phyloP scores from a whole-genome alignment of 2,797 vertebrate genomes.

The Myioborus miniatus region DNA sequence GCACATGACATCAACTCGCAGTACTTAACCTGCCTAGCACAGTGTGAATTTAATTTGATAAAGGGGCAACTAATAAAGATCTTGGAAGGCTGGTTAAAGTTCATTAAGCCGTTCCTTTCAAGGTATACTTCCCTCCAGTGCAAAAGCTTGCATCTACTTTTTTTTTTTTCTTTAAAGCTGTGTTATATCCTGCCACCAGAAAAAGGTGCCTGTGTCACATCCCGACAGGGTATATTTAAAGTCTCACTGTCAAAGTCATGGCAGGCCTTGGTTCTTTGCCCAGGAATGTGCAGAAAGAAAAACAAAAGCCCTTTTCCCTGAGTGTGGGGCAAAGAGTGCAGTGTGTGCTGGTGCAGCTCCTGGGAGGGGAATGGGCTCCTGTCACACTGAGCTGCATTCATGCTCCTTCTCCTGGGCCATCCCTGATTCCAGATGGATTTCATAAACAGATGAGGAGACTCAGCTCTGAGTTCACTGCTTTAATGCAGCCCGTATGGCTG shows the following conservation, averaged over 20 bases:
- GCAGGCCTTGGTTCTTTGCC: slow-evolving; percentile 66
- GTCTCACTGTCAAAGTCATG: slow-evolving; percentile 68
- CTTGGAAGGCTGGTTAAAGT: slow-evolving; percentile 72
- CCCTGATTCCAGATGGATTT: slow-evolving; percentile 73
- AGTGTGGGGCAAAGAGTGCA: slow-evolving; percentile 33
- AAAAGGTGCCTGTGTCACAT: slow-evolving; percentile 74
- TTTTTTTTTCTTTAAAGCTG: slow-evolving; percentile 25
- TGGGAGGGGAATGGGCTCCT: slow-evolving; percentile 59
- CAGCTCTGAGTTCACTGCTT: slow-evolving; percentile 63
- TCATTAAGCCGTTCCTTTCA: slow-evolving; percentile 75
- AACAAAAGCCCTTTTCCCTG: slow-evolving; percentile 52
- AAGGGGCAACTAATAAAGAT: slow-evolving; percentile 74
- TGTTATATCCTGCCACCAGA: slow-evolving; percentile 73
- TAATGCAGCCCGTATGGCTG: slow-evolving; percentile 79
- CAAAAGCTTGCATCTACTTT: slow-evolving; percentile 18
- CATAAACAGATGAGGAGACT: slow-evolving; percentile 77
- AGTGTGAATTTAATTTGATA: slow-evolving; percentile 80
- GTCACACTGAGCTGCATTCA: slow-evolving; percentile 71
- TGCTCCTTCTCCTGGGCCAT: slow-evolving; percentile 68
- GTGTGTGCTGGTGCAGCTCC: slow-evolving; percentile 1
- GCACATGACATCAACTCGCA: slow-evolving; percentile 58
- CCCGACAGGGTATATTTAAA: slow-evolving; percentile 68
- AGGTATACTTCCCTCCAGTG: slow-evolving; percentile 58
- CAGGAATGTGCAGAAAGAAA: slow-evolving; percentile 64
- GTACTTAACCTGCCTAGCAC: slow-evolving; percentile 70